Evolutionary conservation across 2,888 invertebrate species (phyloP), one percentile per base, ranked within the genome.

Genomic region (Amblyjoppa fuscipennis): DNA sequence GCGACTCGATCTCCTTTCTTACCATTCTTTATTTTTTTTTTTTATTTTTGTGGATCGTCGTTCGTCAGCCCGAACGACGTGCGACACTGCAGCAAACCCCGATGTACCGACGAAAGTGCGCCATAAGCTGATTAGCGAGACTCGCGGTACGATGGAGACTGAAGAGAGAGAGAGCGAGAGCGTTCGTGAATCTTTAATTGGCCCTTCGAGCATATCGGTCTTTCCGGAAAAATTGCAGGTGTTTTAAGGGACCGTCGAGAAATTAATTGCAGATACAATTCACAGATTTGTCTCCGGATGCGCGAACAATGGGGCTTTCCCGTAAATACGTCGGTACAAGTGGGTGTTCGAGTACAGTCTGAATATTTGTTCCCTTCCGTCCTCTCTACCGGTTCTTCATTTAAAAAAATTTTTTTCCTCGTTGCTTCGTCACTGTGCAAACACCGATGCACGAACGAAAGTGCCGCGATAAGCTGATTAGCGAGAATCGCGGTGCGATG

Each of bases 1-100:
- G 69, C 45, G 56, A 71, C 70, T 64, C 78, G 53, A 78, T 76
- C 45, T 51, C 53, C 68, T 45, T 66, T n/a, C 73, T 56, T 68
- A 28, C 41, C 34, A 31, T 51, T 80, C 41, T 51, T 5, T 56
- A n/a, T n/a, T n/a, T 13, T 68, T 56, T 51, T 25, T 20, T 64
- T 20, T 64, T 16, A 20, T 56, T 28, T 49, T 64, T n/a, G 71
- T 64, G 49, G 31, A 71, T 61, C 61, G 34, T 70, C 45, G n/a
- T 45, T 9, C 41, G 34, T 41, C 41, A 68, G 56, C 31, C 45
- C 5, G 41, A 41, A 9, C 11, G 41, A 41, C 38, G 38, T 11
- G 41, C 41, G 9, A 2, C 11, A 41, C 11, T 11, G 41, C 2
- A 41, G 11, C 41, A 3, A 9, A 11, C 2, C 41, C 11, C 41